These are phyloP conservation scores for Elmis aenea DNA, from an alignment of 2,888 invertebrate genomes.

Conservation along the genomic window DNA sequence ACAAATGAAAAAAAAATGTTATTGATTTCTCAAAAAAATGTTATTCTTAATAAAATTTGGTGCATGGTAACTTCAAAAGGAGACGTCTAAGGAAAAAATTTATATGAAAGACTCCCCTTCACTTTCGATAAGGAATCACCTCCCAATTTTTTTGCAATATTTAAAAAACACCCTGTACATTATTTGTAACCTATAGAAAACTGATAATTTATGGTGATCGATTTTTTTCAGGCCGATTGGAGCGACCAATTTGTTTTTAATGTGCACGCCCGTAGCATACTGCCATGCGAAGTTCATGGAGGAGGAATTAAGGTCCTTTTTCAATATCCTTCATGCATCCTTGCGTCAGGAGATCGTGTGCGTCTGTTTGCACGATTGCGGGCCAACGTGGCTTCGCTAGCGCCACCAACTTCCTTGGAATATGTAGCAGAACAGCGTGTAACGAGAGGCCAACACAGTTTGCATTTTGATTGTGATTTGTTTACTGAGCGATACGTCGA, in stretches of 20 bases:
- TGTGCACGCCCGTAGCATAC: constrained; percentile 76
- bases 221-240: constrained; percentile 65
- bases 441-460: constrained; percentile 65
- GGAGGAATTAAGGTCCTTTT: constrained; percentile 73
- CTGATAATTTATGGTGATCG: background rate
- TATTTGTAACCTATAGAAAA: background rate
- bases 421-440: constrained; percentile 65
- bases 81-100: too few species aligned
- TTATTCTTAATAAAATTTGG: too few species aligned
- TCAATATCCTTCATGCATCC: constrained; percentile 78
- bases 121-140: too few species aligned
- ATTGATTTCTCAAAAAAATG: too few species aligned
- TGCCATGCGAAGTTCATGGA: constrained; percentile 71
- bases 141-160: too few species aligned
- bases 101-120: too few species aligned
- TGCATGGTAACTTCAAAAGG: too few species aligned
- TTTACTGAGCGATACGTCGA: constrained; percentile 80
- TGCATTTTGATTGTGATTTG: constrained; percentile 73
- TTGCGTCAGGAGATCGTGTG: constrained; percentile 72
- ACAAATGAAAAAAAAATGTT: too few species aligned
- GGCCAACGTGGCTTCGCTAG: constrained; percentile 63
- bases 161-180: too few species aligned
- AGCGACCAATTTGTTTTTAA: constrained; percentile 81
- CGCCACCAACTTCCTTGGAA: constrained; percentile 59
- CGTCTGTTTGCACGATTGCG: constrained; percentile 70